Conservation (phyloP, 1,140 invertebrate genomes). For the Bombus confusus region DNA sequence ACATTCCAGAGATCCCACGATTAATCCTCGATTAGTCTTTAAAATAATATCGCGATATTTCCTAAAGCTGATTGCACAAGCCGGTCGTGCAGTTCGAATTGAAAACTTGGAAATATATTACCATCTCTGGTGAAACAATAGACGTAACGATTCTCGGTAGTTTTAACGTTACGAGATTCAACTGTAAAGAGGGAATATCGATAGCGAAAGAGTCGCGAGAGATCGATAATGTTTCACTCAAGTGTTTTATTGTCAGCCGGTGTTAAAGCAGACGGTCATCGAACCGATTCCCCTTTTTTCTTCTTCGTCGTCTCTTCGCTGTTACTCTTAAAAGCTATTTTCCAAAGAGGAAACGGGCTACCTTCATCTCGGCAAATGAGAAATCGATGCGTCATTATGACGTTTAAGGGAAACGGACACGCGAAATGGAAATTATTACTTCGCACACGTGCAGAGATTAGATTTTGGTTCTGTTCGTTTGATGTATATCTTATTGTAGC, state of each 20-base stretch:
- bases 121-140: neutral
- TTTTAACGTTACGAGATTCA: conserved; percentile 17
- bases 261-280: conserved; percentile 11
- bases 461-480: neutral
- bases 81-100: neutral
- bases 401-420: neutral
- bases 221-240: conserved; percentile 44
- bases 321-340: conserved; percentile 19
- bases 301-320: neutral
- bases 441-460: neutral
- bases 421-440: neutral
- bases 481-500: too few relatives aligned
- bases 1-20: neutral
- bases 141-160: conserved; percentile 7
- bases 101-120: neutral
- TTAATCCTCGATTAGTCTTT: neutral
- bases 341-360: neutral
- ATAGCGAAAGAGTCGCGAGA: conserved; percentile 13
- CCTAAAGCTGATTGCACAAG: neutral
- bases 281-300: conserved; percentile 33
- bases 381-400: conserved; percentile 8
- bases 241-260: conserved; percentile 35
- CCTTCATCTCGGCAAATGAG: conserved; percentile 22
- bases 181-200: neutral
- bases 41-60: neutral